Evolutionary conservation across 2,797 vertebrate genomes (phyloP).

Genomic region (Brachyalestes nurse): DNA sequence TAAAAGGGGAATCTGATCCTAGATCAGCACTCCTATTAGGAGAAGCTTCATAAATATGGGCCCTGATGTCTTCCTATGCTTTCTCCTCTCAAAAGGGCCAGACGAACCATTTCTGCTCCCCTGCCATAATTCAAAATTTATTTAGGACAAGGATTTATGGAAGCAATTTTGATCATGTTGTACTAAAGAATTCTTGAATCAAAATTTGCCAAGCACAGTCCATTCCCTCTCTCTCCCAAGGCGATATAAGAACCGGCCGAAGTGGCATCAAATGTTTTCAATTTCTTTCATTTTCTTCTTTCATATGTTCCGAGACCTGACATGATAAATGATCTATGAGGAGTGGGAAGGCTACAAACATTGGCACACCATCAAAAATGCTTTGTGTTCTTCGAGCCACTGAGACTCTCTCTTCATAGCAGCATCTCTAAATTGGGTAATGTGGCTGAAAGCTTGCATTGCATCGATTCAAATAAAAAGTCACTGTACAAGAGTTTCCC

Average conservation of each 20-base stretch:
- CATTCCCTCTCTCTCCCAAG: not conserved
- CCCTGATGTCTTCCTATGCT: too few species aligned
- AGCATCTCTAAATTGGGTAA: conserved; percentile 29
- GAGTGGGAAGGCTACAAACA: conserved; percentile 21
- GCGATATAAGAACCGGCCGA: conserved; percentile 6
- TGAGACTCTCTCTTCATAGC: not conserved
- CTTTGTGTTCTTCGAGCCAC: conserved; percentile 35
- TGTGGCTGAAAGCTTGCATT: conserved; percentile 24
- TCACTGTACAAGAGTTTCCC: conserved; percentile 27
- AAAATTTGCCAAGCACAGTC: not conserved
- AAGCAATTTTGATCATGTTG: conserved; percentile 15
- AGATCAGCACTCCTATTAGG: too few species aligned
- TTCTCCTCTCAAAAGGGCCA: not conserved
- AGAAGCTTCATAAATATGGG: too few species aligned
- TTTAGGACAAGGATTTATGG: conserved; percentile 6
- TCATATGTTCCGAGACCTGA: conserved; percentile 27
- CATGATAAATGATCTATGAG: conserved; percentile 43
- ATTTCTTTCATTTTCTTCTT: conserved; percentile 41
- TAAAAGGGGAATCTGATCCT: too few species aligned
- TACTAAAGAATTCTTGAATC: not conserved
- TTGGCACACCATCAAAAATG: conserved; percentile 40
- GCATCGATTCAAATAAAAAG: conserved; percentile 33
- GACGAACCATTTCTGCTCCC: not conserved
- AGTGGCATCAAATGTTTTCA: conserved; percentile 23
- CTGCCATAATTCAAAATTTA: not conserved